phyloP scores from a whole-genome alignment of 2,888 invertebrate genomes.

The Platerodrilus igneus region DNA sequence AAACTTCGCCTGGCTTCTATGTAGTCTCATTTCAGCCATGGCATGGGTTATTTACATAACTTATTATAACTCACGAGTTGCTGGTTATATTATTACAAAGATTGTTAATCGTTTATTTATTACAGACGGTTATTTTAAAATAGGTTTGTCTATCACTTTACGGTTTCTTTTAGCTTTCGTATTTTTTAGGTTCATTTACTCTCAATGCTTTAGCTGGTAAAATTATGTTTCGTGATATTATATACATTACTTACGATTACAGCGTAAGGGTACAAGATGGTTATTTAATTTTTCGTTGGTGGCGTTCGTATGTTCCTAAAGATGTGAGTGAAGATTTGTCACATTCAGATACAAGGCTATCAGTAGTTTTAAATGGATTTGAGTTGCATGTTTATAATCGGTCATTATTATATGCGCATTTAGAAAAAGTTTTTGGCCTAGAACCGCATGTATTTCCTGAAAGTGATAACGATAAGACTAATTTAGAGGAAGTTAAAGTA shows the following conservation, averaged over 20 bases:
- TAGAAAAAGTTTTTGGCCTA: slow-evolving; percentile 85
- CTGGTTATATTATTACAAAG: slow-evolving; percentile 86
- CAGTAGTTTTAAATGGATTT: slow-evolving; percentile 88
- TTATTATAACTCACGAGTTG: slow-evolving; percentile 89
- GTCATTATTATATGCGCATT: slow-evolving; percentile 76
- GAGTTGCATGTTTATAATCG: slow-evolving; percentile 95
- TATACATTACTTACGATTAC: slow-evolving; percentile 91
- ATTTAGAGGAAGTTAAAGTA: slow-evolving; percentile 30
- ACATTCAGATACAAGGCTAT: slow-evolving; percentile 88
- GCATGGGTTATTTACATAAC: slow-evolving; percentile 92
- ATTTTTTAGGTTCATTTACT: slow-evolving; percentile 80
- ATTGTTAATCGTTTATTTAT: slow-evolving; percentile 83
- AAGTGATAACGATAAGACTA: slow-evolving; percentile 35
- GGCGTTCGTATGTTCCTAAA: slow-evolving; percentile 92
- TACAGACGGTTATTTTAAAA: slow-evolving; percentile 81
- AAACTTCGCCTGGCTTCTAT: slow-evolving; percentile 70
- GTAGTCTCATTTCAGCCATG: slow-evolving; percentile 77
- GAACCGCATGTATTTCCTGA: slow-evolving; percentile 69
- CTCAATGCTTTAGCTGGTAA: slow-evolving; percentile 95
- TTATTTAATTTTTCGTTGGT: slow-evolving; percentile 96
- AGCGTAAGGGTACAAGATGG: slow-evolving; percentile 92
- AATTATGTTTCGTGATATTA: slow-evolving; percentile 95
- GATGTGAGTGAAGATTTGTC: slow-evolving; percentile 95
- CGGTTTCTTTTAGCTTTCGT: slow-evolving; percentile 7
- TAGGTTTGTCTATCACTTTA: slow-evolving; percentile 56